Evolutionary conservation across 2,113 vertebrate genomes (phyloP).

Genomic region (Anarhynchus alexandrinus): DNA sequence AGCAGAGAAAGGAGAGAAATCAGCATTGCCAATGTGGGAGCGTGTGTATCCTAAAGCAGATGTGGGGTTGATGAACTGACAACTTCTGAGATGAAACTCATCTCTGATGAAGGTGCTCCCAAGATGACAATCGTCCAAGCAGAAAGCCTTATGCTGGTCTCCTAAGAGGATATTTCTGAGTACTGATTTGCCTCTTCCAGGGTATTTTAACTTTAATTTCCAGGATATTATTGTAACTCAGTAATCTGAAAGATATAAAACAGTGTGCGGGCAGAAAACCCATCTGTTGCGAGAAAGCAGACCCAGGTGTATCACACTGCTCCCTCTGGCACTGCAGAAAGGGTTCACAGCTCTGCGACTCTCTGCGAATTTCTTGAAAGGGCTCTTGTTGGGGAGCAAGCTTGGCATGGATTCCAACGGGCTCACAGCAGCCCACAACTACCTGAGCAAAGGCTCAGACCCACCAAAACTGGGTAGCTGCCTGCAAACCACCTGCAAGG

Average conservation of each 20-base stretch:
- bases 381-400: fast-evolving
- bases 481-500: neutral
- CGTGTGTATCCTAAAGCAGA: fast-evolving
- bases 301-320: too few species aligned
- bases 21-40: neutral
- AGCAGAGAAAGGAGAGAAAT: neutral
- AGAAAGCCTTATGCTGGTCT: neutral
- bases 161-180: neutral
- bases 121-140: neutral
- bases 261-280: neutral
- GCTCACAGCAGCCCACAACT: neutral
- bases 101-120: neutral
- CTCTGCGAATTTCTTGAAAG: neutral
- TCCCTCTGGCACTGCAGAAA: neutral
- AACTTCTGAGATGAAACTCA: neutral
- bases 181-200: neutral
- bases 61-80: neutral
- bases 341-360: neutral
- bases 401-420: neutral
- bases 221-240: neutral
- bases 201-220: neutral
- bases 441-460: neutral
- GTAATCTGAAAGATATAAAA: neutral
- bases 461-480: neutral
- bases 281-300: neutral